phyloP scores from a whole-genome alignment of 2,888 invertebrate genomes.

The Brenthis daphne region DNA sequence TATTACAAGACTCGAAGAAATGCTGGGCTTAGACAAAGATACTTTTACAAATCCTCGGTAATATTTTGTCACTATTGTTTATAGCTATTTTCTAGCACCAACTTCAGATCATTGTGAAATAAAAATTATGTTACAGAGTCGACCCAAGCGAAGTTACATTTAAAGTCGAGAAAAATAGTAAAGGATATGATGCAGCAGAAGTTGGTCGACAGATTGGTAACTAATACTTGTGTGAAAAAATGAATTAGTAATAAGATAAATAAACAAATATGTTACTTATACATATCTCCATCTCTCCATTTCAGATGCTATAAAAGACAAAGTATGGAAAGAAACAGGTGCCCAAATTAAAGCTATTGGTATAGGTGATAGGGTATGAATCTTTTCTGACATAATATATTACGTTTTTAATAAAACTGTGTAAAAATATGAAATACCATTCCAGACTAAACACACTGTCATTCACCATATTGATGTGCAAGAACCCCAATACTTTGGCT shows the following conservation, averaged over 20 bases:
- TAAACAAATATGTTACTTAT: background rate
- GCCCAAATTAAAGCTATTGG: constrained; percentile 88
- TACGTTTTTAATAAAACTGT: background rate
- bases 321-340: constrained; percentile 85
- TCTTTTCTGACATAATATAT: background rate
- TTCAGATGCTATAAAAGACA: constrained; percentile 83
- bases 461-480: constrained; percentile 56
- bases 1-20: constrained; percentile 85
- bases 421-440: constrained; percentile 24
- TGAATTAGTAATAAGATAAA: background rate
- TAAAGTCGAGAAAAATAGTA: constrained; percentile 85
- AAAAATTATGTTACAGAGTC: constrained; percentile 79
- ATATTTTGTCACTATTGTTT: constrained; percentile 41
- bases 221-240: constrained; percentile 47
- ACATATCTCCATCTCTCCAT: constrained; percentile 28
- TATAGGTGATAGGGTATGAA: constrained; percentile 89
- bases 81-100: background rate
- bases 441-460: constrained; percentile 69
- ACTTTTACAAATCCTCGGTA: constrained; percentile 85
- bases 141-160: constrained; percentile 90
- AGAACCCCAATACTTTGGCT: constrained; percentile 55
- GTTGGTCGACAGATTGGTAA: constrained; percentile 85
- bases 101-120: constrained; percentile 15
- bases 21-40: constrained; percentile 85
- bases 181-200: constrained; percentile 85